Evolutionary conservation across 2,113 vertebrate genomes (phyloP), one percentile per base, ranked within the genome.

Genomic region (Gallinago jamesoni): DNA sequence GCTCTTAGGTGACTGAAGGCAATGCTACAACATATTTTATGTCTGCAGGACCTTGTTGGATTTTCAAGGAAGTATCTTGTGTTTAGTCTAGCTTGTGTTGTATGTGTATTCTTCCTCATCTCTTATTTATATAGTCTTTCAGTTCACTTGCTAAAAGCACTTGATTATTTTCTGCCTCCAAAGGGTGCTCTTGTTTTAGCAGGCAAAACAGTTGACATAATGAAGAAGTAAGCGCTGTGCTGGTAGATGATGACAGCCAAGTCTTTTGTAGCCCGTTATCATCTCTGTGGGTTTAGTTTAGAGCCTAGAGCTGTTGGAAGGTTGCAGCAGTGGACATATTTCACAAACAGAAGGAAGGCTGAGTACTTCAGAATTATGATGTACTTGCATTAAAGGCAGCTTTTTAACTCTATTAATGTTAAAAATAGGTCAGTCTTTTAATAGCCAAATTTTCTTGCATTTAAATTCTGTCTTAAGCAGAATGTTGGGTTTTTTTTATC

Each of bases 111-210:
- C 96, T 90, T 94, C 62, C 63, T 96, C 92, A 90, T 97, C 35
- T 92, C 76, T 84, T 91, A 93, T 84, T 96, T 91, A 87, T 62
- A 22, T 30, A 64, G 43, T 81, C 74, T 83, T 92, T 74, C 73
- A 79, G 47, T 85, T 95, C 45, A 43, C 79, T 96, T 89, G 66
- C 84, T 77, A 66, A 95, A 92, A 92, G 60, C 80, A 80, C 56
- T 92, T 95, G 89, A 80, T 92, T 94, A 78, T 96, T 87, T 96
- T 94, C 78, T 76, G 87, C 87, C 95, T 94, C 78, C 84, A 84
- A 90, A 94, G 84, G 87, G 95, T 93, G 94, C 80, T 93, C 84
- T 87, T 94, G 84, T 69, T 94, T 94, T 95, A 80, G 83, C 74
- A 93, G 79, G 87, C 67, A 95, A 92, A 95, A 76, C 64, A 78